phyloP scores from a whole-genome alignment of 2,113 vertebrate species.

The Alligator mississippiensis region DNA sequence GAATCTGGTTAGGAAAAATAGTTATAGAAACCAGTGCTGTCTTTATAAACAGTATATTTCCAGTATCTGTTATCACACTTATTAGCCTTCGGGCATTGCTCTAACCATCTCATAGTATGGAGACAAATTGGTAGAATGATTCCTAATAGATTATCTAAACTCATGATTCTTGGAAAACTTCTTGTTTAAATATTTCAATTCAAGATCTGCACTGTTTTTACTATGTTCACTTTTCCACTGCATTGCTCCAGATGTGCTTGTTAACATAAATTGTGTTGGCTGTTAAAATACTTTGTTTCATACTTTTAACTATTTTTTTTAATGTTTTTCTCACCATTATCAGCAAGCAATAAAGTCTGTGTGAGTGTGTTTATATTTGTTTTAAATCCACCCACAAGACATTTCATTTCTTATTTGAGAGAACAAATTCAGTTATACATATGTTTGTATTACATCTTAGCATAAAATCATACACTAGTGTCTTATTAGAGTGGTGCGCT shows the following conservation, averaged over 20 bases:
- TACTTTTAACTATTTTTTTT: neutral
- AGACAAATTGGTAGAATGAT: neutral
- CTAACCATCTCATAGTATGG: neutral
- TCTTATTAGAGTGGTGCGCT: too few species aligned
- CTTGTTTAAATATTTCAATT: neutral
- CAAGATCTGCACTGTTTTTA: neutral
- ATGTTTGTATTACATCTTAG: neutral
- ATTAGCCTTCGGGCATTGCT: neutral
- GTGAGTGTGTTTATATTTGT: neutral
- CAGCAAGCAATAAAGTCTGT: neutral
- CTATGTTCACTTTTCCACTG: neutral
- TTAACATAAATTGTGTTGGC: neutral
- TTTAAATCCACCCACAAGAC: neutral
- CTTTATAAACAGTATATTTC: neutral
- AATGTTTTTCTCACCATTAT: neutral
- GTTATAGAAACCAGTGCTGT: neutral
- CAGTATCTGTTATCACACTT: neutral
- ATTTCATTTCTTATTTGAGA: neutral
- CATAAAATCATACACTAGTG: neutral
- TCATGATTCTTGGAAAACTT: neutral
- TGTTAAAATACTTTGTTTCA: neutral
- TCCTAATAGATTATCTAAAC: neutral
- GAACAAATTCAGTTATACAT: neutral
- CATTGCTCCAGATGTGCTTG: rapidly evolving
- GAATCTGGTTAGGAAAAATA: neutral